These are phyloP conservation scores for Diloba caeruleocephala DNA, from an alignment of 2,888 invertebrate genomes.

Conservation along the genomic window DNA sequence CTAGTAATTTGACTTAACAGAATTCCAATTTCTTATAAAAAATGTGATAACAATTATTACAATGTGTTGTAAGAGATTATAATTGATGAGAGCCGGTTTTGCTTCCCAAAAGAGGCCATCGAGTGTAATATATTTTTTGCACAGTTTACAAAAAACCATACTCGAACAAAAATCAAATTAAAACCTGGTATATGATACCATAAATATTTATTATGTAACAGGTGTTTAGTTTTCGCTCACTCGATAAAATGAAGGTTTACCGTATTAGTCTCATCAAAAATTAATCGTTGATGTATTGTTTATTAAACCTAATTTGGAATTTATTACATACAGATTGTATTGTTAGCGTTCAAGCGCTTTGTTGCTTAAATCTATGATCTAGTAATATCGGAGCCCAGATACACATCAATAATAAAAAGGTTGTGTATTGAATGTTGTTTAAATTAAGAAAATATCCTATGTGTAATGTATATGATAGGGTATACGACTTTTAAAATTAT, in stretches of 20 bases:
- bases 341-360: constrained; percentile 9
- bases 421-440: constrained; percentile 39
- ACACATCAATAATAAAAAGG: constrained; percentile 36
- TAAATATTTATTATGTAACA: no score
- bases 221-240: constrained; percentile 18
- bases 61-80: constrained; percentile 36
- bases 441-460: constrained; percentile 20
- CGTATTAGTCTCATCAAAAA: no score
- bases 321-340: constrained; percentile 2
- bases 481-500: constrained; percentile 8
- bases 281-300: no score
- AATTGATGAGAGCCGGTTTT: constrained; percentile 18
- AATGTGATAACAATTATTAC: constrained; percentile 54
- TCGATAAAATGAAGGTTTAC: constrained; percentile 21
- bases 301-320: no score
- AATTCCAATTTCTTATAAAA: constrained; percentile 42
- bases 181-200: no score
- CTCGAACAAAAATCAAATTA: no score
- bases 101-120: constrained; percentile 31
- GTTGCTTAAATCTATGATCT: constrained; percentile 13
- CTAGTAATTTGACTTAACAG: constrained; percentile 21
- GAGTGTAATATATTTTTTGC: not conserved
- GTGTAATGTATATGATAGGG: constrained; percentile 12
- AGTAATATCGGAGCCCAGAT: constrained; percentile 7
- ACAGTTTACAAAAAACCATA: not conserved